Conservation (phyloP, 2,888 invertebrate genomes). For the Rhabditoides inermis region DNA sequence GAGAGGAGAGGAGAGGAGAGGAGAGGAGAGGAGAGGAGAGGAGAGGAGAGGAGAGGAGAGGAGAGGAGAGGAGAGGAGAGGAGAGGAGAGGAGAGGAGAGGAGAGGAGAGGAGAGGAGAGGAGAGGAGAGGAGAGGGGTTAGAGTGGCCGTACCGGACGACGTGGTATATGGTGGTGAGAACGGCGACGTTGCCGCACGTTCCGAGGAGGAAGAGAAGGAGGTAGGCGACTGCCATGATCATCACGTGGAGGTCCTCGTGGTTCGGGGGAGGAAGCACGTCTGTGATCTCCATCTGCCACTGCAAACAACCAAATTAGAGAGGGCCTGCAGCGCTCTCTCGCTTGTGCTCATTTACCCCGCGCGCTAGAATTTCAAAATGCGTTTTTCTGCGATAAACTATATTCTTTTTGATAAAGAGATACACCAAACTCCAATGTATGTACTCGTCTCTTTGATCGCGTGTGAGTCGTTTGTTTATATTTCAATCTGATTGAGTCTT, state of each 20-base stretch:
- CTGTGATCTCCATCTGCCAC: too few relatives aligned
- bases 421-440: too few relatives aligned
- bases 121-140: neutral
- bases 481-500: too few relatives aligned
- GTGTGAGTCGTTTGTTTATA: too few relatives aligned
- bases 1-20: too few relatives aligned
- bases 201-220: slow-evolving; percentile 44
- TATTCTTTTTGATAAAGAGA: neutral
- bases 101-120: neutral
- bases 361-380: neutral
- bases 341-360: too few relatives aligned
- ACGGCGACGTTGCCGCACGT: slow-evolving; percentile 50
- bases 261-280: slow-evolving; percentile 48
- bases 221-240: slow-evolving; percentile 48
- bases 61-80: neutral
- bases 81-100: neutral
- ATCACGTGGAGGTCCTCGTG: slow-evolving; percentile 45
- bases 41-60: slow-evolving; percentile 2
- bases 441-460: too few relatives aligned
- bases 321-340: too few relatives aligned
- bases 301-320: too few relatives aligned
- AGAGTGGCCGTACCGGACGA: slow-evolving; percentile 30
- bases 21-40: too few relatives aligned
- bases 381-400: neutral
- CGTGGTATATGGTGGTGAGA: slow-evolving; percentile 45